Evolutionary conservation across 2,113 vertebrate species (phyloP).

Genomic region (Spheniscus mendiculus): DNA sequence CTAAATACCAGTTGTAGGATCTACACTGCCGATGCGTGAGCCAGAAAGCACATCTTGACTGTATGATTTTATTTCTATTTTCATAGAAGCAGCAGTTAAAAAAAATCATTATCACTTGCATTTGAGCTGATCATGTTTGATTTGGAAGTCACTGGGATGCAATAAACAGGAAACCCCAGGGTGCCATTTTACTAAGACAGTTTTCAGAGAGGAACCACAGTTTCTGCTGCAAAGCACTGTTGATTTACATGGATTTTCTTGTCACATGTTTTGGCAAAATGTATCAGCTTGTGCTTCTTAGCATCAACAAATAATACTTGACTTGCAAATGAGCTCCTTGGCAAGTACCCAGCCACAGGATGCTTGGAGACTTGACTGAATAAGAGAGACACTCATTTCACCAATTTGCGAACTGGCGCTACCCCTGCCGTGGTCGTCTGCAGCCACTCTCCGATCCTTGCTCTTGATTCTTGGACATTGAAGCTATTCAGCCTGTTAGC

Average conservation of each 20-base stretch:
- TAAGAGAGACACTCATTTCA: not conserved
- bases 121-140: constrained; percentile 33
- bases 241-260: constrained; percentile 64
- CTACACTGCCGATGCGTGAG: rapidly evolving
- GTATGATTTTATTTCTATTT: constrained; percentile 3
- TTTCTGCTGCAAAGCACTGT: constrained; percentile 15
- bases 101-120: not conserved
- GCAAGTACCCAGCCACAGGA: constrained; percentile 18
- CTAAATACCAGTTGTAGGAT: not conserved
- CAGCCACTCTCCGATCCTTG: not conserved
- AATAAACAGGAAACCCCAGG: constrained; percentile 48
- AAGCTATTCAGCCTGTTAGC: not conserved
- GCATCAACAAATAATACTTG: constrained; percentile 62
- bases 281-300: constrained; percentile 51
- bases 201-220: constrained; percentile 22
- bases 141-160: constrained; percentile 45
- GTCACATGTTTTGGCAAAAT: constrained; percentile 62
- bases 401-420: not conserved
- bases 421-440: not conserved
- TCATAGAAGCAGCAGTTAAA: constrained; percentile 6
- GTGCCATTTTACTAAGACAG: constrained; percentile 37
- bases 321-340: constrained; percentile 61
- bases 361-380: not conserved
- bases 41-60: not conserved
- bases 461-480: not conserved